phyloP scores from a whole-genome alignment of 1,140 invertebrate species.

The Conopomorpha cramerella region DNA sequence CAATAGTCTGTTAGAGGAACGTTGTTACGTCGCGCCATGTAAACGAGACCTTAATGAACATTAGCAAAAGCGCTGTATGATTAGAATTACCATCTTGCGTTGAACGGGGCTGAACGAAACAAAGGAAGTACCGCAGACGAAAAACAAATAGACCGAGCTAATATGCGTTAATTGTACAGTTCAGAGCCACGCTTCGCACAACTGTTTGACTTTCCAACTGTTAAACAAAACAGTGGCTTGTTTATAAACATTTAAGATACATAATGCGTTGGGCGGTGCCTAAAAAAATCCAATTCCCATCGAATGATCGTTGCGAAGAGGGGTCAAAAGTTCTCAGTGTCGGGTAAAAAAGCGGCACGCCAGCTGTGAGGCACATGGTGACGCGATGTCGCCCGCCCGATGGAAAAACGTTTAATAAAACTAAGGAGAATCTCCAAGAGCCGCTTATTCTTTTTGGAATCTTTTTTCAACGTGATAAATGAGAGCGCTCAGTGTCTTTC shows the following conservation, averaged over 20 bases:
- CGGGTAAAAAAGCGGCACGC: constrained; percentile 40
- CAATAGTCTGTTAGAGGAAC: too few species aligned
- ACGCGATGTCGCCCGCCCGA: constrained; percentile 13
- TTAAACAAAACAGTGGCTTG: constrained; percentile 14
- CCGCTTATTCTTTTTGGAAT: constrained; percentile 27
- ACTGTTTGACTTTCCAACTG: too few species aligned
- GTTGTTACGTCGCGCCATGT: too few species aligned
- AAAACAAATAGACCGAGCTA: too few species aligned
- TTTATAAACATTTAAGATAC: constrained; percentile 17
- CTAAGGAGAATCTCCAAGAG: constrained; percentile 10
- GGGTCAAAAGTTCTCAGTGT: constrained; percentile 46
- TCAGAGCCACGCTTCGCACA: too few species aligned
- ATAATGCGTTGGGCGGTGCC: constrained; percentile 22
- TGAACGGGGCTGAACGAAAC: too few species aligned
- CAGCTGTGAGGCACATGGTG: constrained; percentile 54
- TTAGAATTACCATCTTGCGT: too few species aligned
- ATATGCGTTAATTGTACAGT: too few species aligned
- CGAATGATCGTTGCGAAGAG: constrained; percentile 42
- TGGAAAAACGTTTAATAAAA: constrained; percentile 53
- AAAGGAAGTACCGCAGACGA: too few species aligned
- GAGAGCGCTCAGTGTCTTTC: too few species aligned
- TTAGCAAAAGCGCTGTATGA: too few species aligned
- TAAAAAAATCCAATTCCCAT: constrained; percentile 49
- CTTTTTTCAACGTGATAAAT: constrained; percentile 2
- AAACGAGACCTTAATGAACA: too few species aligned